Evolutionary conservation across 1,140 invertebrate species (phyloP).

Genomic region (Calephelis virginiensis): DNA sequence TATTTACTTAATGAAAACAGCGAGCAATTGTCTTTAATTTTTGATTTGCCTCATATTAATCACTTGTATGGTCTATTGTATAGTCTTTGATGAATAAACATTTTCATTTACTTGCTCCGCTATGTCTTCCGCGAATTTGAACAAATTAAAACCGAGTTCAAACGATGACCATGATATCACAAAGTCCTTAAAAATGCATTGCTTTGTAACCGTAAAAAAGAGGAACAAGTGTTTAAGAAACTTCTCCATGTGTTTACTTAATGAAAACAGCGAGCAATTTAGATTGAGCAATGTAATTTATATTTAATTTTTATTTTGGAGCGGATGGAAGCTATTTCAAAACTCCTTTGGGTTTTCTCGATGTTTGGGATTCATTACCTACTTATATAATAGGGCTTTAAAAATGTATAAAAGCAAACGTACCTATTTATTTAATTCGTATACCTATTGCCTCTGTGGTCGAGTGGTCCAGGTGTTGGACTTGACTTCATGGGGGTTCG

Average conservation of each 20-base stretch:
- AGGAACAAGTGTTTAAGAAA: conserved; percentile 2
- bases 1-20: conserved; percentile 12
- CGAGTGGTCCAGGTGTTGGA: no score
- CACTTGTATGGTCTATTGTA: no score
- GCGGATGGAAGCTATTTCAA: conserved; percentile 2
- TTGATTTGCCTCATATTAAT: no score
- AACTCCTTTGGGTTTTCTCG: conserved; percentile 1
- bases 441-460: no score
- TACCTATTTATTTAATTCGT: background rate
- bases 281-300: conserved; percentile 10
- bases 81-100: no score
- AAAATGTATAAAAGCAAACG: background rate
- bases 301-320: conserved; percentile 14
- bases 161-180: no score
- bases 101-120: no score
- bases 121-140: conserved; percentile 10
- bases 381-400: background rate
- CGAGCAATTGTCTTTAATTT: no score
- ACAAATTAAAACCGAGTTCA: no score
- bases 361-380: conserved; percentile 12
- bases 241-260: conserved; percentile 11
- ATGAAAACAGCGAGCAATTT: conserved; percentile 4
- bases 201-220: background rate
- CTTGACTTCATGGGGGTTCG: no score
- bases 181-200: no score